These are phyloP conservation scores for Carcharodon carcharias DNA, from an alignment of 2,797 vertebrate genomes.

Conservation along the genomic window DNA sequence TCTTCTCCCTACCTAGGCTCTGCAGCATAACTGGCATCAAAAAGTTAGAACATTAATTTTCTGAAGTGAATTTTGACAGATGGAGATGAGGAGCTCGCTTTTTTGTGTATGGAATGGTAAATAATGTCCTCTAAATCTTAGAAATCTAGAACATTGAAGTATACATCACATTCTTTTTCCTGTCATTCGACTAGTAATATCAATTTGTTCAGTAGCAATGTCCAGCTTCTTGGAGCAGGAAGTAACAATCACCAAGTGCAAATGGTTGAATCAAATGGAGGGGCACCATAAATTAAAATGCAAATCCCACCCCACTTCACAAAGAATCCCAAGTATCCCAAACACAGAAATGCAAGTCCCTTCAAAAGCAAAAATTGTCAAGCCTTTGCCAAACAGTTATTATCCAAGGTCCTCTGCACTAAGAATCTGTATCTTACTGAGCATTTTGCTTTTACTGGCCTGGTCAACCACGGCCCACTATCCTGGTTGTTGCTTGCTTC, in stretches of 20 bases:
- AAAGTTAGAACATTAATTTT: neutral
- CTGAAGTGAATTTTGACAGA: neutral
- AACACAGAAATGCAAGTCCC: neutral
- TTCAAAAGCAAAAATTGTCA: neutral
- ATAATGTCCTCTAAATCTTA: neutral
- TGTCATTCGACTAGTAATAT: neutral
- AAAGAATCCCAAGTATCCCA: neutral
- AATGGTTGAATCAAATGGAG: neutral
- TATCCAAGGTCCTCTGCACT: neutral
- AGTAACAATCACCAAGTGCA: neutral
- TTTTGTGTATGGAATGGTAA: neutral
- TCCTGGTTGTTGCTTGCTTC: neutral
- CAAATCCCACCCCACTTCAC: neutral
- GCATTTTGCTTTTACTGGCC: neutral
- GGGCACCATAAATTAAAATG: neutral
- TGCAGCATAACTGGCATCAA: neutral
- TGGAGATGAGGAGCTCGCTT: neutral
- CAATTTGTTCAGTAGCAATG: neutral
- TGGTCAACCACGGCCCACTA: neutral
- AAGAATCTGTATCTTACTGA: neutral
- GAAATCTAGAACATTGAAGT: neutral
- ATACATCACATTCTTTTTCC: neutral
- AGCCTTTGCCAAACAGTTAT: neutral
- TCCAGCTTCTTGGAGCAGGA: neutral
- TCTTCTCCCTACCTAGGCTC: too few species aligned